Evolutionary conservation across 2,888 invertebrate genomes (phyloP), one percentile per base, ranked within the genome.

Genomic region (Magallana nippona): DNA sequence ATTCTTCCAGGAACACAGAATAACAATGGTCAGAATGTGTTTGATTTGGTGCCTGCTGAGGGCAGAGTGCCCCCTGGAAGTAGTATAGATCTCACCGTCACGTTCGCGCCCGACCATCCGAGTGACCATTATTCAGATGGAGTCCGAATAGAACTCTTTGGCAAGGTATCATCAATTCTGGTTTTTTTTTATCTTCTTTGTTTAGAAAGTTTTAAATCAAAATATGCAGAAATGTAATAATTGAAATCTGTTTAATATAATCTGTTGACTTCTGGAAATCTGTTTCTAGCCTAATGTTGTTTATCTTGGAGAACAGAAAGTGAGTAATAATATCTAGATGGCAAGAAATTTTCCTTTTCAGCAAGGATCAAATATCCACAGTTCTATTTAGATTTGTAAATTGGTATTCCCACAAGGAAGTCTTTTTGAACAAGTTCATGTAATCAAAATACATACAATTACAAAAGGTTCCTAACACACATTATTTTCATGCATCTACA

Each of bases 31-130:
- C 92, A 91, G 83, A 91, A 91, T 86, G 94, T 93, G 60, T 94
- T 94, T 91, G 94, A 94, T 85, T 89, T 94, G 63, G 92, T 93
- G 1, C 94, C 94, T 27, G 86, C 91, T 1, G 91, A 91, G 81
- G 94, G 94, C 17, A 89, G 85, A 5, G 93, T 94, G 79, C 87
- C 90, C 55, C 91, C 93, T 80, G 93, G 93, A 58, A 91, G 90
- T 22, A 90, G 88, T 55, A 90, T 90, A 77, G 94, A 94, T 82
- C 88, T 94, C 19, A 90, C 89, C 17, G 91, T 94, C 55, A 93
- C 93, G 17, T 94, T 94, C 90, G 92, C 93, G 17, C 94, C 94
- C 10, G 94, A 94, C 83, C 94, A 94, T 87, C 85, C 90, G 15
- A 93, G 93, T 86, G 93, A 94, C 63, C 86, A 91, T 83, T 94